A percentile compares a stretch with the other conserved stretches of the same genome.
These are phyloP conservation scores for Malthinus seriepunctatus DNA, from an alignment of 2,888 invertebrate species.

Conservation along the genomic window DNA sequence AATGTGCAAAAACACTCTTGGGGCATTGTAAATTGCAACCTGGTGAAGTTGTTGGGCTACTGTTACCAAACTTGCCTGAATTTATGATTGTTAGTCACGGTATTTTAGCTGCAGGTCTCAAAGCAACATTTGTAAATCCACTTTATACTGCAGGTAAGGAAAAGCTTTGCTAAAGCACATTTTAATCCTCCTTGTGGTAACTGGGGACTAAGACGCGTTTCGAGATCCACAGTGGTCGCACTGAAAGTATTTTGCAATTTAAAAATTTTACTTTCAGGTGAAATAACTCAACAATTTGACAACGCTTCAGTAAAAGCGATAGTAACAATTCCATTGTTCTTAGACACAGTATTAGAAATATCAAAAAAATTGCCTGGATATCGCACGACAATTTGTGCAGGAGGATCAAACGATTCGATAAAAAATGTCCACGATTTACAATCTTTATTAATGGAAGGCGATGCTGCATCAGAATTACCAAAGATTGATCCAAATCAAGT, in stretches of 20 bases:
- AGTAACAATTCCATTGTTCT: constrained; percentile 64
- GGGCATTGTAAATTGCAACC: constrained; percentile 61
- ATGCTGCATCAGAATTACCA: constrained; percentile 52
- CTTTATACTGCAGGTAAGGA: constrained; percentile 69
- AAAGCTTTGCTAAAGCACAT: constrained; percentile 1
- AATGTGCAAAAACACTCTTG: constrained; percentile 62
- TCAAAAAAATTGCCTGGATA: constrained; percentile 61
- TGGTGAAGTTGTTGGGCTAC: constrained; percentile 67
- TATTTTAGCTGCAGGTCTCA: constrained; percentile 66
- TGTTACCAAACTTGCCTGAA: constrained; percentile 73
- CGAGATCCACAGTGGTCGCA: not conserved
- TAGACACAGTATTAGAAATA: constrained; percentile 63
- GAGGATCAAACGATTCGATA: constrained; percentile 60
- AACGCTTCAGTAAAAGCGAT: constrained; percentile 67
- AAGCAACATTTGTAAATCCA: constrained; percentile 71
- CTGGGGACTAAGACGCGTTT: too few relatives aligned
- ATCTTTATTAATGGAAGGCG: constrained; percentile 48
- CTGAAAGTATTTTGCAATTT: too few relatives aligned
- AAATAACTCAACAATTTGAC: constrained; percentile 65
- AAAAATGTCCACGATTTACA: constrained; percentile 53
- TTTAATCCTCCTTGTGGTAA: not conserved
- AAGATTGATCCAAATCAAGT: constrained; percentile 58
- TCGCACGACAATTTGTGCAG: constrained; percentile 66
- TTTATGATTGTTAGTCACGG: constrained; percentile 69
- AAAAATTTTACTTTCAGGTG: constrained; percentile 56